These are phyloP conservation scores for Notospermus geniculatus DNA, from an alignment of 1,140 invertebrate genomes.

Conservation along the genomic window DNA sequence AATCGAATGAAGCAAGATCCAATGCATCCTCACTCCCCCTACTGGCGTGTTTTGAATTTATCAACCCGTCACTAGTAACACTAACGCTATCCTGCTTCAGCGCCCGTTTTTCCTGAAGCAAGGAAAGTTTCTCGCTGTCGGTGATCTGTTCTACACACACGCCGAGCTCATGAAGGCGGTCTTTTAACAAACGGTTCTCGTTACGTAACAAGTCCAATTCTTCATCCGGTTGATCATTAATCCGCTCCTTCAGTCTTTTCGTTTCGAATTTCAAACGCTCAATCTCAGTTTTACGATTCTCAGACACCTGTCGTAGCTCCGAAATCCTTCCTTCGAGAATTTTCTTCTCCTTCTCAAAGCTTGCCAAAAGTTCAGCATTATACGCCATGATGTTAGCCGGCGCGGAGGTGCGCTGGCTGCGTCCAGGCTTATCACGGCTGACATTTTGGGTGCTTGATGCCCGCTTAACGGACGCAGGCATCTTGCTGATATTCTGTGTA, in stretches of 20 bases:
- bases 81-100: slow-evolving; percentile 12
- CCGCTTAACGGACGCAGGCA: slow-evolving; percentile 38
- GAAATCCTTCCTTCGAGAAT: slow-evolving; percentile 49
- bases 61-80: slow-evolving; percentile 10
- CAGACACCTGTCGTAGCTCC: slow-evolving; percentile 50
- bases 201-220: slow-evolving; percentile 42
- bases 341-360: slow-evolving; percentile 56
- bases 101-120: slow-evolving; percentile 38
- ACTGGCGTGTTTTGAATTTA: too few relatives aligned
- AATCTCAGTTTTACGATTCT: slow-evolving; percentile 53
- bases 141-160: slow-evolving; percentile 45
- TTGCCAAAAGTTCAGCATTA: slow-evolving; percentile 54
- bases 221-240: slow-evolving; percentile 29
- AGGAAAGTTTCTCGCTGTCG: slow-evolving; percentile 48
- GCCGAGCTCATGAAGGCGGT: slow-evolving; percentile 47
- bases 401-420: slow-evolving; percentile 43
- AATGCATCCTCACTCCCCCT: too few relatives aligned
- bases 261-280: slow-evolving; percentile 53
- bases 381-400: slow-evolving; percentile 55
- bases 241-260: slow-evolving; percentile 40
- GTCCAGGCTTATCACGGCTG: slow-evolving; percentile 9
- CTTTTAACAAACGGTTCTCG: slow-evolving; percentile 47
- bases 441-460: slow-evolving; percentile 53
- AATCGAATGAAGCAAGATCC: slow-evolving; percentile 4
- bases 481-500: slow-evolving; percentile 27